Conservation (phyloP, 2,888 invertebrate species). For the Taphrorychus bicolor region DNA sequence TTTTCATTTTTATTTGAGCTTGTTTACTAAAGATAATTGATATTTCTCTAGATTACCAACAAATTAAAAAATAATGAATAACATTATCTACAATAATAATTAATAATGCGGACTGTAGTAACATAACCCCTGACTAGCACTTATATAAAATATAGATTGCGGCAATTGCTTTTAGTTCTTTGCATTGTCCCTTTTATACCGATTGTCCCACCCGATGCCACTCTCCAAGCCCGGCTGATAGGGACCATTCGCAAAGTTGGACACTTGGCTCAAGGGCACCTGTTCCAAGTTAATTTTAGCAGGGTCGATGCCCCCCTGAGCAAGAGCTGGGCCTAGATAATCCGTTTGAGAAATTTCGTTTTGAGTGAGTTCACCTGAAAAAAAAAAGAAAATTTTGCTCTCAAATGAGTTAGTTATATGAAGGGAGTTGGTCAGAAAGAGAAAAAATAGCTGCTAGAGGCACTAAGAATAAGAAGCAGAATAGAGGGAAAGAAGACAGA, state of each 20-base stretch:
- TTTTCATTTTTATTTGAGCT: background rate
- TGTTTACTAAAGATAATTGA: background rate
- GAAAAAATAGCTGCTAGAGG: too few relatives aligned
- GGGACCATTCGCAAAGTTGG: slow-evolving; percentile 1
- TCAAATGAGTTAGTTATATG: background rate
- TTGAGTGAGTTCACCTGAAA: slow-evolving; percentile 19
- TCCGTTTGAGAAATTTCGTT: slow-evolving; percentile 25
- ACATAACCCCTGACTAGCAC: background rate
- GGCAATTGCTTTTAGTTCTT: background rate
- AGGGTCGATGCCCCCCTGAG: slow-evolving; percentile 21
- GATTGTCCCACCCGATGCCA: background rate
- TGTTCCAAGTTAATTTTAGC: slow-evolving; percentile 26
- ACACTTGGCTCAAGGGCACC: slow-evolving; percentile 32
- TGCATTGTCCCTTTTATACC: background rate
- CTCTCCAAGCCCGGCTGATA: background rate
- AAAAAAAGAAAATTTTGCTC: too few relatives aligned
- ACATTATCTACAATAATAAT: too few relatives aligned
- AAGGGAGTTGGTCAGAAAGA: background rate
- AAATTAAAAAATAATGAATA: too few relatives aligned
- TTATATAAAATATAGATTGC: background rate
- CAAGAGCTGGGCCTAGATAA: slow-evolving; percentile 27
- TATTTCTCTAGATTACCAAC: too few relatives aligned
- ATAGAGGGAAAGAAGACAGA: too few relatives aligned
- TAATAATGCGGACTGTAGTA: background rate
- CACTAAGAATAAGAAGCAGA: too few relatives aligned